These are phyloP conservation scores for Melipona beecheii DNA, from an alignment of 2,888 invertebrate genomes.

Conservation along the genomic window DNA sequence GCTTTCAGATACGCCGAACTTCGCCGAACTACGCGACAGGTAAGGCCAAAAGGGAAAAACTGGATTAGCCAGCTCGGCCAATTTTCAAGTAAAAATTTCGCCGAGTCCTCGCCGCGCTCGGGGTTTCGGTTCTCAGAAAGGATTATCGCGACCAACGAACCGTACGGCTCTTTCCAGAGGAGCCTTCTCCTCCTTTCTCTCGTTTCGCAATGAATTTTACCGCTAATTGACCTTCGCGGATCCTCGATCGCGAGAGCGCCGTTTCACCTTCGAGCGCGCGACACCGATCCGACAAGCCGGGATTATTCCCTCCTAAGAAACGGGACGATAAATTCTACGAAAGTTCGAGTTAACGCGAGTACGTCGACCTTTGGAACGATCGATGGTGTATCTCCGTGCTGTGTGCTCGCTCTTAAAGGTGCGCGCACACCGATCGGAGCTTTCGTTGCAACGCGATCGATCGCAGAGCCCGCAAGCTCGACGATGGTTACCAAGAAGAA, in stretches of 20 bases:
- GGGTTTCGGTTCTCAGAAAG: neutral
- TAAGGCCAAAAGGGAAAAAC: neutral
- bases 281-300: neutral
- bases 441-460: slow-evolving; percentile 26
- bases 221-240: slow-evolving; percentile 41
- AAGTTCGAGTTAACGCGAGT: slow-evolving; percentile 60
- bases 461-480: neutral
- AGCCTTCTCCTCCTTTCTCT: neutral
- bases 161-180: neutral
- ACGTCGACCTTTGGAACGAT: slow-evolving; percentile 59
- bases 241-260: neutral
- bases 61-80: neutral
- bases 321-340: slow-evolving; percentile 56
- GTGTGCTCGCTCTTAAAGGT: slow-evolving; percentile 27
- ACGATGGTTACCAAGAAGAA: neutral
- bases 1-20: slow-evolving; percentile 4
- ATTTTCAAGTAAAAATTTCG: neutral
- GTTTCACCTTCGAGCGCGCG: neutral
- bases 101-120: neutral
- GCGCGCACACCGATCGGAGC: slow-evolving; percentile 42
- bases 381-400: slow-evolving; percentile 54
- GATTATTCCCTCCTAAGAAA: slow-evolving; percentile 9
- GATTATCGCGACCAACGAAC: slow-evolving; percentile 5
- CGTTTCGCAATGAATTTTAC: slow-evolving; percentile 44
- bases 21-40: neutral